Conservation (phyloP, 2,113 vertebrate genomes). For the Odontesthes bonariensis region DNA sequence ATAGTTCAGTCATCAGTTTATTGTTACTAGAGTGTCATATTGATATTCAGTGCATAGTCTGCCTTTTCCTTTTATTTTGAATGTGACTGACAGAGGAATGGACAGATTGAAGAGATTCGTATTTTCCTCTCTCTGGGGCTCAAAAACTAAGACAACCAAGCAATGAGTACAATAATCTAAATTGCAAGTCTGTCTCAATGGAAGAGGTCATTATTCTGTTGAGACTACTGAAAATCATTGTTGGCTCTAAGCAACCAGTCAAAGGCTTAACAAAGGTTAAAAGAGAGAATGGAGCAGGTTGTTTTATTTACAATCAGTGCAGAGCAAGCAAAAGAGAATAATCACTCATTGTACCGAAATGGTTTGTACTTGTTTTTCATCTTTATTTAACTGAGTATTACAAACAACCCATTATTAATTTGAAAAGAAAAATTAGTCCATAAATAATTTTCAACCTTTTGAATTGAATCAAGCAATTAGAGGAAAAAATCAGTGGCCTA, state of each 20-base stretch:
- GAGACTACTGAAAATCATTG: constrained; percentile 36
- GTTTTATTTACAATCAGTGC: constrained; percentile 7
- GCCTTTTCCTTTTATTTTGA: too few species aligned
- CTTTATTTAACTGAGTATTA: constrained; percentile 10
- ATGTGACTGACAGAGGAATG: too few species aligned
- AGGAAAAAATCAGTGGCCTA: constrained; percentile 40
- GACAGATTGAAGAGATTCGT: too few species aligned
- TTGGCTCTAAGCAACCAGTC: constrained; percentile 27
- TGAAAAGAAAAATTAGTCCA: neutral
- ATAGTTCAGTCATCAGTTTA: too few species aligned
- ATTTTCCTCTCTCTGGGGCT: too few species aligned
- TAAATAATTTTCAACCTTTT: constrained; percentile 19
- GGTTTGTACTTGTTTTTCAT: neutral
- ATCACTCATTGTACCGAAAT: neutral
- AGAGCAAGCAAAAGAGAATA: constrained; percentile 12
- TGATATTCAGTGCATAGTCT: too few species aligned
- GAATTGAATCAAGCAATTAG: constrained; percentile 39
- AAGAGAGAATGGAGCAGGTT: constrained; percentile 6
- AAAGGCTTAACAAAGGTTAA: constrained; percentile 36
- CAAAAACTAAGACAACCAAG: neutral
- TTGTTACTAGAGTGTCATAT: too few species aligned
- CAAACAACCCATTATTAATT: neutral
- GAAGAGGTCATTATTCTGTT: constrained; percentile 21
- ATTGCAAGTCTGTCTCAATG: constrained; percentile 33
- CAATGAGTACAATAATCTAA: constrained; percentile 20